A percentile compares a stretch with the other conserved stretches of the same genome.
These are phyloP conservation scores for Anseranas semipalmata DNA, from an alignment of 2,113 vertebrate species.

Conservation along the genomic window DNA sequence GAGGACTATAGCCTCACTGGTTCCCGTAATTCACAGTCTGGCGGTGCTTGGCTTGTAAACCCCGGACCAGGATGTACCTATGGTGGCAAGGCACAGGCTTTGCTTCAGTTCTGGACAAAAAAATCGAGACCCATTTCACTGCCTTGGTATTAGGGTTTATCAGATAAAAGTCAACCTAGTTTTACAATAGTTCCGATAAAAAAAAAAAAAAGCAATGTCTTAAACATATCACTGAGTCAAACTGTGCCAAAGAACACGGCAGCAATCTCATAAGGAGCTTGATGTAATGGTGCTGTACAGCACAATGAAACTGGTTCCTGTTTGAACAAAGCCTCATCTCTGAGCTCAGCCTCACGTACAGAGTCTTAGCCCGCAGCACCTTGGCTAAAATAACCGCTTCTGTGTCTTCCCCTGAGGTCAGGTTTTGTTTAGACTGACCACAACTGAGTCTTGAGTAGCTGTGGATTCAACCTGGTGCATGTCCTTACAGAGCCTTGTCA, in stretches of 20 bases:
- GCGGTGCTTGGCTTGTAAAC: not conserved
- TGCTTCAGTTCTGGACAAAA: not conserved
- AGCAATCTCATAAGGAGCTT: not conserved
- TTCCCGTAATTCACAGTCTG: fast-evolving
- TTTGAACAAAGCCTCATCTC: not conserved
- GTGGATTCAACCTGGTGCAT: not conserved
- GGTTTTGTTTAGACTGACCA: not conserved
- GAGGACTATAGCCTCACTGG: not conserved
- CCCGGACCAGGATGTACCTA: not conserved
- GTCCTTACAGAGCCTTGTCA: not conserved
- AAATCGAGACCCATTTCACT: not conserved
- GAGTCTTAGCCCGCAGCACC: not conserved
- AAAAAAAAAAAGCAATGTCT: not conserved
- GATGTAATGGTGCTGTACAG: not conserved
- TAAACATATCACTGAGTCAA: not conserved
- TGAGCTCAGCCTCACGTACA: not conserved
- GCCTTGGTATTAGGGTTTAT: not conserved
- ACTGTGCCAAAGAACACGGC: not conserved
- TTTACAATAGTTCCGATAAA: not conserved
- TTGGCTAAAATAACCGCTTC: not conserved
- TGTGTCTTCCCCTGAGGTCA: not conserved
- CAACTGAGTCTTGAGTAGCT: not conserved
- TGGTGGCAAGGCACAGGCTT: not conserved
- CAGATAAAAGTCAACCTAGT: not conserved
- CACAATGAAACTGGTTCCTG: not conserved